Percentiles rank a stretch among this genome's conserved stretches.
Conservation (phyloP, 2,113 vertebrate genomes). For the Cyanistes caeruleus region DNA sequence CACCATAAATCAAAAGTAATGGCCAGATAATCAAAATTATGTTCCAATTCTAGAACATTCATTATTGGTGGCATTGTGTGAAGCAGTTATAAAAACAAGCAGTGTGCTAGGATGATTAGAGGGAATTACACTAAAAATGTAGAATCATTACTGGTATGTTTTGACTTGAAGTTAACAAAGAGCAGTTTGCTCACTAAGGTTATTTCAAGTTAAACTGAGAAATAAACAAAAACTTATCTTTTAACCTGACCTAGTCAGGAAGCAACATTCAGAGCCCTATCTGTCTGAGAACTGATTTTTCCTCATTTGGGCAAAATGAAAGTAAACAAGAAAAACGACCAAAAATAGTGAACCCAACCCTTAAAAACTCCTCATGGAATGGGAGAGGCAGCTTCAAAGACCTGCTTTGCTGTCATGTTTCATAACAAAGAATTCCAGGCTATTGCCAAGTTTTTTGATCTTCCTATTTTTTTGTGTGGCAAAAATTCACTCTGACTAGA, state of each 20-base stretch:
- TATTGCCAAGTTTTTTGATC: not conserved
- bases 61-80: constrained; percentile 52
- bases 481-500: not conserved
- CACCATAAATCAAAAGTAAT: constrained; percentile 71
- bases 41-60: constrained; percentile 65
- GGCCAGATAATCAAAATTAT: constrained; percentile 68
- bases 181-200: not conserved
- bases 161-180: constrained; percentile 27
- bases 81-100: constrained; percentile 42
- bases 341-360: not conserved
- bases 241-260: not conserved
- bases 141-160: constrained; percentile 7
- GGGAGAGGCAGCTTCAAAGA: constrained; percentile 48
- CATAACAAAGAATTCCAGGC: not conserved
- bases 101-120: constrained; percentile 40
- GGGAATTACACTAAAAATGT: constrained; percentile 29
- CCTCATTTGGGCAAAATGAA: not conserved
- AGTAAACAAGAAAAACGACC: not conserved
- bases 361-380: not conserved
- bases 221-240: constrained; percentile 28
- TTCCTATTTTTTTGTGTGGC: not conserved
- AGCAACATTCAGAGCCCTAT: not conserved
- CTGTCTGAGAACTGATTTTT: not conserved
- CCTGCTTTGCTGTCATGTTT: not conserved
- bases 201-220: constrained; percentile 45